Percentiles rank a stretch among this genome's conserved stretches.
These are phyloP conservation scores for Pangasius mekongensis DNA, from an alignment of 2,797 vertebrate species.

Conservation along the genomic window DNA sequence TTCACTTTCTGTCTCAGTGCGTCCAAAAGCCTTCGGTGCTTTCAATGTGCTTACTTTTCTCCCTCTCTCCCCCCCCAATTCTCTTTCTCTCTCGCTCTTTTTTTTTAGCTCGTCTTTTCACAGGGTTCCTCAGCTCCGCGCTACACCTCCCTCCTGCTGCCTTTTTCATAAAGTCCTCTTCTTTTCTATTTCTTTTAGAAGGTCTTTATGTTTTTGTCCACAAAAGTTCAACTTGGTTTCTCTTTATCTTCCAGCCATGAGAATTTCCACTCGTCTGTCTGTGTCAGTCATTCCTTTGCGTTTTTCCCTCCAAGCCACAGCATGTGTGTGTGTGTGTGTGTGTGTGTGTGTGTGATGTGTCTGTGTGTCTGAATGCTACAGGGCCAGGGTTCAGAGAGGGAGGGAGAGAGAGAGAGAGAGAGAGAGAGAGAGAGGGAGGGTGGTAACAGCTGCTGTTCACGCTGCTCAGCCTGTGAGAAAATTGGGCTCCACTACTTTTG, in stretches of 20 bases:
- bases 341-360: constrained; percentile 18
- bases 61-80: background rate
- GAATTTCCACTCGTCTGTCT: constrained; percentile 29
- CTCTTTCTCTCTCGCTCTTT: background rate
- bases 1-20: background rate
- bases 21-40: background rate
- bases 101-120: background rate
- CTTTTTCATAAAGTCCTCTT: background rate
- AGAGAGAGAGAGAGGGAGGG: background rate
- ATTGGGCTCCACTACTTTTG: background rate
- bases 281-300: constrained; percentile 2
- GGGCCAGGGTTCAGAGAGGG: constrained; percentile 21
- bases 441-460: constrained; percentile 29
- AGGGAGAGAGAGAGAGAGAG: background rate
- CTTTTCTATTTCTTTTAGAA: background rate
- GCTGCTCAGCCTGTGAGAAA: background rate
- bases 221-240: constrained; percentile 7
- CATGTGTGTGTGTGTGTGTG: constrained; percentile 16
- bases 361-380: constrained; percentile 3
- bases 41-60: background rate
- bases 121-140: no score
- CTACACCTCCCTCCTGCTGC: background rate
- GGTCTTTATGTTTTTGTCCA: constrained; percentile 38
- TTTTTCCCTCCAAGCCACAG: constrained; percentile 59
- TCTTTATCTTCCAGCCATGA: constrained; percentile 10